Conservation (phyloP, 2,888 invertebrate species). For the Agrochola lota region DNA sequence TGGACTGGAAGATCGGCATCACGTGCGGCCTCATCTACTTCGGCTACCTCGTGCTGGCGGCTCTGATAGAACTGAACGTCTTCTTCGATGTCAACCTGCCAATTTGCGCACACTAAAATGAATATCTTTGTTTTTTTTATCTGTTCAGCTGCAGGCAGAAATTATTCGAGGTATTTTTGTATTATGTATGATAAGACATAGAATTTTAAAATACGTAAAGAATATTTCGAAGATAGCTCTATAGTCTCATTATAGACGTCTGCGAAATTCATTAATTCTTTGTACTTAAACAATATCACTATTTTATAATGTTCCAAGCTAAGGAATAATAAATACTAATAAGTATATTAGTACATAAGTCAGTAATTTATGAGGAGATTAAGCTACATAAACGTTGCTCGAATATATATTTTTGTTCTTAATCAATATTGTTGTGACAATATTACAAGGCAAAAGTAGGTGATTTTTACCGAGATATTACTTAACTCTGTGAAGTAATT, state of each 20-base stretch:
- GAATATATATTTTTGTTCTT: conserved; percentile 36
- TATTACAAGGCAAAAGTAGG: background rate
- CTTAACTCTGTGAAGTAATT: background rate
- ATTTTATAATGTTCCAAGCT: conserved; percentile 2
- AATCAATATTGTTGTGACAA: conserved; percentile 4
- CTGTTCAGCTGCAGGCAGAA: background rate
- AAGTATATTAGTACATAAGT: conserved; percentile 18
- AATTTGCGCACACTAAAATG: conserved; percentile 90
- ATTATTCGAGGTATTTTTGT: background rate
- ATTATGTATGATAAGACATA: background rate
- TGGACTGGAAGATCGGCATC: conserved; percentile 93
- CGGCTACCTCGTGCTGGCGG: conserved; percentile 92
- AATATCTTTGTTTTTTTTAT: background rate
- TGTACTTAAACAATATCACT: conserved; percentile 6
- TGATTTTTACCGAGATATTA: background rate
- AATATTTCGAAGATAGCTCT: background rate
- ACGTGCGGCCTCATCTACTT: conserved; percentile 92
- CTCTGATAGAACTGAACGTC: conserved; percentile 94
- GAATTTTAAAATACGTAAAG: background rate
- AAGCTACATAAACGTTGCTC: conserved; percentile 36
- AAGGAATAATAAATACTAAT: conserved; percentile 5
- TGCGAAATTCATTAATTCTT: background rate
- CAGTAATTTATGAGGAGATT: conserved; percentile 16
- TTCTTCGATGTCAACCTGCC: conserved; percentile 94
- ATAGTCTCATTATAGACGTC: background rate